Conservation (phyloP, 1,140 invertebrate genomes). For the Apis dorsata region DNA sequence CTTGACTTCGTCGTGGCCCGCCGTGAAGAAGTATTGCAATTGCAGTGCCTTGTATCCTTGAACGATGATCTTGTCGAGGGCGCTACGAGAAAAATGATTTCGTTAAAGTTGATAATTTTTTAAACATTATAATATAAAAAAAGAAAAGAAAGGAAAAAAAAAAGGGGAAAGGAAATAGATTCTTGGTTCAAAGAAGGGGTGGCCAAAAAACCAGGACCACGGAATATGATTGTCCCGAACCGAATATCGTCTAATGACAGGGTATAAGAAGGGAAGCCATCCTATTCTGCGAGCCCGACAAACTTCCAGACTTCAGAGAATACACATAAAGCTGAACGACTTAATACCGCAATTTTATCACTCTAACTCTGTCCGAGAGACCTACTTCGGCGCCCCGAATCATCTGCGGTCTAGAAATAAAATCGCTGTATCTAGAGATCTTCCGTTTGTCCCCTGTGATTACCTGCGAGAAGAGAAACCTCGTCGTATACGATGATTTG, state of each 20-base stretch:
- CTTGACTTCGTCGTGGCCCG: constrained; percentile 98
- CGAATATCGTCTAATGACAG: constrained; percentile 79
- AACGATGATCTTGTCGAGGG: constrained; percentile 97
- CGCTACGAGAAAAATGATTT: constrained; percentile 80
- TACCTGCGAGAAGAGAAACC: constrained; percentile 36
- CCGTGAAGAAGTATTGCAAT: constrained; percentile 98
- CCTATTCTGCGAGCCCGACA: constrained; percentile 61
- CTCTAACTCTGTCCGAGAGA: constrained; percentile 66
- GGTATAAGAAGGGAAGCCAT: constrained; percentile 66
- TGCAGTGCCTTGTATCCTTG: constrained; percentile 98
- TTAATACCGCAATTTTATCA: constrained; percentile 81
- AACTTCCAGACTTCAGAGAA: constrained; percentile 79
- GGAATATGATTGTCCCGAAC: constrained; percentile 76
- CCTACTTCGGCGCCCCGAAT: constrained; percentile 63
- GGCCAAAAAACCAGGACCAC: constrained; percentile 54
- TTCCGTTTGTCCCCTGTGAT: constrained; percentile 51
- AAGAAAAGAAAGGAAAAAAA: not conserved
- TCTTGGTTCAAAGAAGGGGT: constrained; percentile 53
- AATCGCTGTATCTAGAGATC: constrained; percentile 76
- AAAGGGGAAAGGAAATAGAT: constrained; percentile 33
- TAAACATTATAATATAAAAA: constrained; percentile 14
- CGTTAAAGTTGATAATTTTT: not conserved
- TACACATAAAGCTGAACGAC: constrained; percentile 80
- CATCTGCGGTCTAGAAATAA: constrained; percentile 79
- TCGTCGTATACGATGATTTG: constrained; percentile 30